A percentile compares a stretch with the other conserved stretches of the same genome.
phyloP scores from a whole-genome alignment of 2,888 invertebrate species.

The Archips xylosteana region DNA sequence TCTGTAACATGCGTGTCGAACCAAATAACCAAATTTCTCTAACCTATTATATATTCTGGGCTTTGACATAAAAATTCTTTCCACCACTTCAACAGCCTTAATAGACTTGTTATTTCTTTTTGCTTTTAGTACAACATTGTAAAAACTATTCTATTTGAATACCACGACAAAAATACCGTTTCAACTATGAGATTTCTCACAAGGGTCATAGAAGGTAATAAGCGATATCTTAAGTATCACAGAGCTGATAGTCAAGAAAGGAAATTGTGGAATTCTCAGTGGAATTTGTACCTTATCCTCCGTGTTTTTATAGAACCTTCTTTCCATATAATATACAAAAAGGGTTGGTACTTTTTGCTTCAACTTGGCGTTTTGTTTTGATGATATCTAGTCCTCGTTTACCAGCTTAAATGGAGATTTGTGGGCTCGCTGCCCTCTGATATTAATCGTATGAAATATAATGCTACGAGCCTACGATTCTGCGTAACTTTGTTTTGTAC shows the following conservation, averaged over 20 bases:
- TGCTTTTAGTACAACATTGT: slow-evolving; percentile 47
- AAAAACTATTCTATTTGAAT: slow-evolving; percentile 41
- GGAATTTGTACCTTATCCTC: slow-evolving; percentile 29
- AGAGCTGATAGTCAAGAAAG: slow-evolving; percentile 47
- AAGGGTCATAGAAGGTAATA: slow-evolving; percentile 45
- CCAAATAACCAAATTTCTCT: neutral
- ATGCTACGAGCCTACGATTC: slow-evolving; percentile 49
- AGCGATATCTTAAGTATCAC: slow-evolving; percentile 54
- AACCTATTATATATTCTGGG: neutral
- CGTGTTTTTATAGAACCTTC: slow-evolving; percentile 33
- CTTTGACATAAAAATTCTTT: slow-evolving; percentile 25
- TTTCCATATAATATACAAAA: slow-evolving; percentile 47
- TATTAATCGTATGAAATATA: slow-evolving; percentile 55
- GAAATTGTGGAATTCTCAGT: slow-evolving; percentile 40
- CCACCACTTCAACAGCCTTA: slow-evolving; percentile 24
- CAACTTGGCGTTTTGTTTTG: slow-evolving; percentile 49
- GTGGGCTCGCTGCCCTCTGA: slow-evolving; percentile 53
- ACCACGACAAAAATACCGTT: slow-evolving; percentile 35
- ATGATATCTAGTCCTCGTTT: slow-evolving; percentile 53
- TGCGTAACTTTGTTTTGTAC: slow-evolving; percentile 47
- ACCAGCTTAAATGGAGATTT: slow-evolving; percentile 60
- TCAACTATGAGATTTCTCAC: slow-evolving; percentile 39
- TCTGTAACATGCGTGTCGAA: neutral
- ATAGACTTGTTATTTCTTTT: slow-evolving; percentile 45
- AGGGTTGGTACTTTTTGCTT: slow-evolving; percentile 49